Evolutionary conservation across 53 echinoderm and acorn worm species (phyloP), one percentile per base, ranked within the genome.

Genomic region (Crossaster papposus): DNA sequence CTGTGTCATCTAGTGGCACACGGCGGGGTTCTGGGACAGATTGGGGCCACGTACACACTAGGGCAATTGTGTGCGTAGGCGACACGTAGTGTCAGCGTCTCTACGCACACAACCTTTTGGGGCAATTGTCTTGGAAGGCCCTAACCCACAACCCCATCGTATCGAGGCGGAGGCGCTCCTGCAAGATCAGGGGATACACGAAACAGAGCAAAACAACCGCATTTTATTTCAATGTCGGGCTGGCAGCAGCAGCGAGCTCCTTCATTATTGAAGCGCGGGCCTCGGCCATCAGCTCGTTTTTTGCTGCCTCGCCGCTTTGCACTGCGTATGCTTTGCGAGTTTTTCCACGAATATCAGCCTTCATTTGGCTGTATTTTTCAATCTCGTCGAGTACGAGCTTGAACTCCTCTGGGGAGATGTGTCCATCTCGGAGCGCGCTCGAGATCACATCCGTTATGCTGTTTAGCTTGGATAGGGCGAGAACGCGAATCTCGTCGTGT

Each of bases 401-500:
- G 81, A 81, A 81, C 81, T 81, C 64, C 65, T 81, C 81, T 10
- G 81, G 81, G 64, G 81, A 81, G 81, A 81, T 81, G 65, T 20
- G 64, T 23, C 81, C 81, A 79, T 79, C 79, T 5, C 37, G 32
- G 29, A 81, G 64, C n/a, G 81, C 81, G 38, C 64, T 64, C 29
- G 81, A 81, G 36, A 81, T 81, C 34, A 81, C 36, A 64, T 81
- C 81, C 6, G 14, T 35, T 64, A 62, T 64, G 37, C 81, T 81
- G 81, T 81, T 36, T 34, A 81, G 81, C 65, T 81, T 81, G n/a
- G 81, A 81, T 36, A 81, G 64, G 81, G 81, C 81, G 81, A 81
- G 81, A 81, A 81, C 65, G 81, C 54, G 37, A 81, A 63, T 64
- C 64, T 64, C 64, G 64, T 64, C 36, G 64, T 63, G 64, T 64